Conservation (phyloP, 2,888 invertebrate species). For the Pediacus dermestoides region DNA sequence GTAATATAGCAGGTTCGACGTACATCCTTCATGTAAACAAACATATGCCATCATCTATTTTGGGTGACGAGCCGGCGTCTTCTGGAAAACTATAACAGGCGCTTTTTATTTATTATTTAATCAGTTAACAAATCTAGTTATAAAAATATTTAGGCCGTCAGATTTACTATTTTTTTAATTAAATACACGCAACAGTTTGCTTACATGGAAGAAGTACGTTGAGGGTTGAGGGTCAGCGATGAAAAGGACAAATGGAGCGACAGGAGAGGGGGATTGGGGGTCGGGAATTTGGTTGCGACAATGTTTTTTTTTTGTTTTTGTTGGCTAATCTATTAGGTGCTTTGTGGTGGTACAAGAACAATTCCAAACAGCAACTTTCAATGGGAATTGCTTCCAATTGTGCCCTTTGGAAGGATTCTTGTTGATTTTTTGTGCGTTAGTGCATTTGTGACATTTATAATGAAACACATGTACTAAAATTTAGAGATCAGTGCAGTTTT, state of each 20-base stretch:
- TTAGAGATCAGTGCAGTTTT: constrained; percentile 45
- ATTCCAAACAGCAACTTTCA: too few species aligned
- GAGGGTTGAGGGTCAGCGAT: constrained; percentile 32
- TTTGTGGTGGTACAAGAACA: too few species aligned
- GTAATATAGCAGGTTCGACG: constrained; percentile 18
- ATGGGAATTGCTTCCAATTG: too few species aligned
- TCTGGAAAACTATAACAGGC: constrained; percentile 41
- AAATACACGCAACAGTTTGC: constrained; percentile 27
- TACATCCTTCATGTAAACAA: constrained; percentile 3
- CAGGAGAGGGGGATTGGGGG: constrained; percentile 28
- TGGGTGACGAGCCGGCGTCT: constrained; percentile 12
- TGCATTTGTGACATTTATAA: constrained; percentile 45
- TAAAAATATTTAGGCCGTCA: constrained; percentile 50
- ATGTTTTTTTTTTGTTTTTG: constrained; percentile 15
- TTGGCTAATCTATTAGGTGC: constrained; percentile 36
- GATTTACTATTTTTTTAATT: constrained; percentile 35
- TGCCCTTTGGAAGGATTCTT: constrained; percentile 5
- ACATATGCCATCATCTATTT: constrained; percentile 6
- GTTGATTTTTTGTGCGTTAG: constrained; percentile 40
- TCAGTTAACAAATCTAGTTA: constrained; percentile 47
- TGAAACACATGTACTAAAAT: constrained; percentile 41
- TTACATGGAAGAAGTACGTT: constrained; percentile 19
- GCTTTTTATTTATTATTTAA: too few species aligned
- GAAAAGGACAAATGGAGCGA: constrained; percentile 21
- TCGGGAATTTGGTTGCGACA: constrained; percentile 37